Evolutionary conservation across 2,888 invertebrate genomes (phyloP).

Genomic region (Drosophila maculinotata): DNA sequence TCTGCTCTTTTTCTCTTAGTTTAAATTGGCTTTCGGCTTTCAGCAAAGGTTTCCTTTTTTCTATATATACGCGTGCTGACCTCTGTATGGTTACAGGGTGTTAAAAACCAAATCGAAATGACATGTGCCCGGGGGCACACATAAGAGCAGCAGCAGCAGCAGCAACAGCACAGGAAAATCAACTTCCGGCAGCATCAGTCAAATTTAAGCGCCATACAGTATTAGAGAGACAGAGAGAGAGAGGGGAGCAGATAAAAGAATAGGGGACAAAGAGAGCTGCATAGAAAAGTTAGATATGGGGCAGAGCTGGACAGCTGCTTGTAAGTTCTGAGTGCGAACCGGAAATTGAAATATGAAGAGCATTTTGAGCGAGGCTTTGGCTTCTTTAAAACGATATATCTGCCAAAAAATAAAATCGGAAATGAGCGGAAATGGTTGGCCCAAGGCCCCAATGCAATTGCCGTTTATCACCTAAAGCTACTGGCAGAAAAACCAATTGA

Average conservation of each 20-base stretch:
- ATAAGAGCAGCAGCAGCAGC: conserved; percentile 19
- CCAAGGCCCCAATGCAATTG: conserved; percentile 12
- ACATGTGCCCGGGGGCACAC: conserved; percentile 41
- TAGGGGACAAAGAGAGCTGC: not conserved
- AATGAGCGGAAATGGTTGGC: conserved; percentile 52
- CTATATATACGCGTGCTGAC: no score
- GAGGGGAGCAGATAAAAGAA: not conserved
- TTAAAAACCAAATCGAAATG: conserved; percentile 49
- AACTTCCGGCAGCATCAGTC: conserved; percentile 76
- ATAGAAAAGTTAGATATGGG: not conserved
- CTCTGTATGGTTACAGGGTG: conserved; percentile 1
- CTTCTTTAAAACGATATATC: conserved; percentile 43
- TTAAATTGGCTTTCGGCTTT: no score
- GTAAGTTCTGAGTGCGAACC: conserved; percentile 34
- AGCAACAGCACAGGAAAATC: conserved; percentile 33
- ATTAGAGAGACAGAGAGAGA: conserved; percentile 7
- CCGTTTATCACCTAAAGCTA: conserved; percentile 24
- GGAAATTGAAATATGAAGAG: conserved; percentile 76
- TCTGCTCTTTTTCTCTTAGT: no score
- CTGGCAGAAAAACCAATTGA: conserved; percentile 35
- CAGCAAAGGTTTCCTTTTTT: no score
- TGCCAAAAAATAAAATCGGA: conserved; percentile 33
- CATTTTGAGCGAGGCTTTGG: conserved; percentile 32
- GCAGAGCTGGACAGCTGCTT: conserved; percentile 37
- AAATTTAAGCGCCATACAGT: conserved; percentile 46